A percentile compares a stretch with the other conserved stretches of the same genome.
phyloP scores from a whole-genome alignment of 2,113 vertebrate genomes.

The Toxostoma redivivum region DNA sequence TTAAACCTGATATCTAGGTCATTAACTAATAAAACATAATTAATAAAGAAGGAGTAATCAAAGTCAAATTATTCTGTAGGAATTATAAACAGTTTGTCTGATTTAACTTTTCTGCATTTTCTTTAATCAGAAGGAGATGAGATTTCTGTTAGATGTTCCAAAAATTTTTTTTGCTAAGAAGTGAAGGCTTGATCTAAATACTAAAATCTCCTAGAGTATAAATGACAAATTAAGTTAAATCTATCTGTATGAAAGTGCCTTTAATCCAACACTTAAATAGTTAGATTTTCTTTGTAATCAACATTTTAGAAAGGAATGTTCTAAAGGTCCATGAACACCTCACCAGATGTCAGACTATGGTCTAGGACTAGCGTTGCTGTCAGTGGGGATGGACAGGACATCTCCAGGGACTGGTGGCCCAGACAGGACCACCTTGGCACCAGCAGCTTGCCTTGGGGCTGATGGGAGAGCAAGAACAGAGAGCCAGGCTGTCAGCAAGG shows the following conservation, averaged over 20 bases:
- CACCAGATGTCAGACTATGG: not conserved
- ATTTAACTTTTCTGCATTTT: not conserved
- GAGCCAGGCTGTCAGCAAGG: accelerated
- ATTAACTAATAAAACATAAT: not conserved
- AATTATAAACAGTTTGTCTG: not conserved
- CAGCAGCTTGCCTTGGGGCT: not conserved
- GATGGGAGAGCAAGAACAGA: not conserved
- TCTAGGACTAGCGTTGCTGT: too few species aligned
- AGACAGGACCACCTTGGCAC: accelerated
- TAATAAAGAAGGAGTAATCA: not conserved
- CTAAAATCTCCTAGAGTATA: not conserved
- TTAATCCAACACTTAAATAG: not conserved
- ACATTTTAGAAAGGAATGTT: not conserved
- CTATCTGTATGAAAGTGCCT: not conserved
- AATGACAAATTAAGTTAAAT: not conserved
- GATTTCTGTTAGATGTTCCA: not conserved
- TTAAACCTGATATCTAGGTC: not conserved
- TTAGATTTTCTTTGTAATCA: not conserved
- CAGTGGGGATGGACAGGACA: too few species aligned
- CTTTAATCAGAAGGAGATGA: not conserved
- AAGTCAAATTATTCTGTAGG: not conserved
- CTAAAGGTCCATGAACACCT: not conserved
- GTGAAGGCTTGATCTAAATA: not conserved
- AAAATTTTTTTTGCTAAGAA: not conserved
- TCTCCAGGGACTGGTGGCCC: not conserved